Evolutionary conservation across 2,888 invertebrate genomes (phyloP), one percentile per base, ranked within the genome.

Genomic region (Gisinianus flammeolus): DNA sequence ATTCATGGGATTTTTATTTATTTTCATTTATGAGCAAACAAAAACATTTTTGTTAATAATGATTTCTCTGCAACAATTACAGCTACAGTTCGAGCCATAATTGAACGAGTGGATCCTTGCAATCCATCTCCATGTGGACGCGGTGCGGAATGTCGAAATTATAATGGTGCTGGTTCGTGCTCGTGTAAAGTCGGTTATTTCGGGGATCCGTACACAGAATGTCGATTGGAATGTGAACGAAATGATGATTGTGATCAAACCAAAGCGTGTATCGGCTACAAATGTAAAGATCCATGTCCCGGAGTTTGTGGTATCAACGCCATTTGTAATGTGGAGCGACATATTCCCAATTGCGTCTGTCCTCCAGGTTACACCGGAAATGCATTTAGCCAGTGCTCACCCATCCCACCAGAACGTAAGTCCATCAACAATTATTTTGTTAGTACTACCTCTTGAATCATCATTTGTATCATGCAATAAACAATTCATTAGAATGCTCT

Each of bases 211-310:
- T 87, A 88, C 85, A 82, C 87, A 79, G 82, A 80, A 22, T 77
- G 72, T 67, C 31, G 22, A n/a, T 92, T 94, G 84, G 94, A 96
- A 85, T 96, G 96, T 85, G 91, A 93, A 84, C 91, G 92, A 69
- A 94, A 96, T 86, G 91, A 92, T 73, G 95, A 95, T 83, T 96
- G 96, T 86, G 91, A 93, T 5, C 89, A 93, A 71, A 84, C 85
- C 30, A 84, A 85, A 79, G 87, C 87, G 30, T 88, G 87, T 78
- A 85, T 87, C 69, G 85, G 85, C n/a, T 85, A 85, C 67, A 86
- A 86, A 79, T 85, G 85, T 52, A 75, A 80, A 22, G 85, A 86
- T 79, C 87, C 86, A 10, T 90, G 81, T 22, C 79, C 78, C 0
- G 70, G 74, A 12, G 78, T 79, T 12, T 82, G 83, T 64, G 83